Conservation (phyloP, 2,888 invertebrate species). For the Osedax frankpressi region DNA sequence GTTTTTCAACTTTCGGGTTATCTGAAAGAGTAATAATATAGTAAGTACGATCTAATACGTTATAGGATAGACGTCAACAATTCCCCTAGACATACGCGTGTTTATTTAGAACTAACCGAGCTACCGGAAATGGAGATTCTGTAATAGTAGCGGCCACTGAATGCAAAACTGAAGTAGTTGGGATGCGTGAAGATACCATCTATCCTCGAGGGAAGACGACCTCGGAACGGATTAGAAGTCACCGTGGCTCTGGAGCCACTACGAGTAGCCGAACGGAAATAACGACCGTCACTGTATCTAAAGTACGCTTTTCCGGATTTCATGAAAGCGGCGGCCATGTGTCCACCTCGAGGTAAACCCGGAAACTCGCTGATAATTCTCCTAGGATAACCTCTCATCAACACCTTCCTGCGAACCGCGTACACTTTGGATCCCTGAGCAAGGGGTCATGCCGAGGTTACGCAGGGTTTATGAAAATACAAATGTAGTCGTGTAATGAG, state of each 20-base stretch:
- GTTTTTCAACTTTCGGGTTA: too few relatives aligned
- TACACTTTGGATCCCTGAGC: not conserved
- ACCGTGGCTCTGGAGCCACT: not conserved
- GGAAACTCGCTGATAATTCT: not conserved
- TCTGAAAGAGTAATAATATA: too few relatives aligned
- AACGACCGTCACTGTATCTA: not conserved
- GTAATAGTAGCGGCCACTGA: not conserved
- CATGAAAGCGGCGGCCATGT: not conserved
- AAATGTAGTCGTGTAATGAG: too few relatives aligned
- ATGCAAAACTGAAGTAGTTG: not conserved
- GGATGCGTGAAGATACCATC: not conserved
- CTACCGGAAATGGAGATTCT: not conserved
- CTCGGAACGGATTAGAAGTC: not conserved
- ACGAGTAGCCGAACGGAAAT: not conserved
- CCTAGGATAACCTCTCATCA: not conserved
- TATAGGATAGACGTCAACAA: too few relatives aligned
- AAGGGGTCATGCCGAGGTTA: not conserved
- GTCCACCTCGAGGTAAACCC: not conserved
- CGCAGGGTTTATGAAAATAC: too few relatives aligned
- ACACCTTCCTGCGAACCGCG: not conserved
- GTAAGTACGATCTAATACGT: too few relatives aligned
- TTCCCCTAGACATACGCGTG: too few relatives aligned
- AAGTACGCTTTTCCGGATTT: not conserved
- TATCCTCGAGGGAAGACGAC: not conserved
- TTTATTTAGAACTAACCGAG: too few relatives aligned